These are phyloP conservation scores for Cardinalis cardinalis DNA, from an alignment of 2,113 vertebrate species.

Conservation along the genomic window DNA sequence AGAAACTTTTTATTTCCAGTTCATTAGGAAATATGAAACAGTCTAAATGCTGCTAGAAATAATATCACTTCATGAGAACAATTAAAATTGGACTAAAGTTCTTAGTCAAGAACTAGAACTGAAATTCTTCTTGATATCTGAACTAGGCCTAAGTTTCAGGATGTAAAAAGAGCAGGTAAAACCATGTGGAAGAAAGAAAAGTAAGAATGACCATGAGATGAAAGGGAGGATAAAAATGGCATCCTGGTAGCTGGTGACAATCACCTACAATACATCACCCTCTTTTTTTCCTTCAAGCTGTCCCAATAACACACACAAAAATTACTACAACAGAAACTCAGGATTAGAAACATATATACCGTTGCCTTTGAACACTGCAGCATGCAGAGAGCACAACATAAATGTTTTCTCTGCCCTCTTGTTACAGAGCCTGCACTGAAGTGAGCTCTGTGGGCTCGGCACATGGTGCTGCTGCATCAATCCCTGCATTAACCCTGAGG, in stretches of 20 bases:
- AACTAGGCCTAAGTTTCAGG: not conserved
- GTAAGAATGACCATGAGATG: not conserved
- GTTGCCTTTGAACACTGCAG: not conserved
- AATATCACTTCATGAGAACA: not conserved
- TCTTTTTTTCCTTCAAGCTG: not conserved
- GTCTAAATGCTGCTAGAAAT: not conserved
- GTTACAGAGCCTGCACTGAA: not conserved
- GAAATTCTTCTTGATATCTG: not conserved
- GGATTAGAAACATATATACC: not conserved
- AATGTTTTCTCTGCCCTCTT: not conserved
- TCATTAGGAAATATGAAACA: not conserved
- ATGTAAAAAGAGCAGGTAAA: not conserved
- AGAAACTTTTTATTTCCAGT: not conserved
- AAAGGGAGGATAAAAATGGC: not conserved
- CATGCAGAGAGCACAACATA: not conserved
- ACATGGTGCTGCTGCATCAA: rapidly evolving
- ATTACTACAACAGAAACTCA: not conserved
- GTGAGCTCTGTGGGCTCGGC: not conserved
- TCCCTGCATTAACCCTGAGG: not conserved
- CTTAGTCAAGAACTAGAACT: not conserved
- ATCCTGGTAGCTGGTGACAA: not conserved
- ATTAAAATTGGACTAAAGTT: not conserved
- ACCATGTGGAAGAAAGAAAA: not conserved
- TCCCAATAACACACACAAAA: not conserved
- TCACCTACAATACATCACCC: not conserved